These are phyloP conservation scores for Coregonus sp. DNA, from an alignment of 2,797 vertebrate species.

Conservation along the genomic window DNA sequence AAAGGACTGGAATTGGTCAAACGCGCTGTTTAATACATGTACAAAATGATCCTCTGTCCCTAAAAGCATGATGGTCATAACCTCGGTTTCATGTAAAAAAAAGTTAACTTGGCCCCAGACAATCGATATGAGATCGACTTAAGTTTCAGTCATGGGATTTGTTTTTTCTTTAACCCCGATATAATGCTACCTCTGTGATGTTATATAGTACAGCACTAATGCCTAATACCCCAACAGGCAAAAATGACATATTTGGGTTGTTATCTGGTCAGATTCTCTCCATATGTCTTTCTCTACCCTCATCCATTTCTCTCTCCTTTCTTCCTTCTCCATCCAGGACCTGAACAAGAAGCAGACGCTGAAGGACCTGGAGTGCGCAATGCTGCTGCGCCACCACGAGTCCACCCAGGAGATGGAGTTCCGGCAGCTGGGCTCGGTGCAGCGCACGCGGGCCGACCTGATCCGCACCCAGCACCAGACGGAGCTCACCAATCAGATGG, in stretches of 20 bases:
- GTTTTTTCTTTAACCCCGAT: not conserved
- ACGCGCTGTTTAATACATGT: too few species aligned
- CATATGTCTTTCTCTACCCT: not conserved
- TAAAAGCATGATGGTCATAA: too few species aligned
- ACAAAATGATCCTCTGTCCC: too few species aligned
- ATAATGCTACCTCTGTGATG: not conserved
- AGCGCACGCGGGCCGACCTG: conserved; percentile 88
- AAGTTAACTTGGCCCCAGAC: too few species aligned
- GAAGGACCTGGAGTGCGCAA: conserved; percentile 90
- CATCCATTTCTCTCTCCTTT: not conserved
- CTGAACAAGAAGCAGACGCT: conserved; percentile 94
- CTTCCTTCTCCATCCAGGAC: conserved; percentile 71
- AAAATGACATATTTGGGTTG: too few species aligned
- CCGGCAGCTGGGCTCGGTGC: conserved; percentile 85
- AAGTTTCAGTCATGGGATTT: too few species aligned
- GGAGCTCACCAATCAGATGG: conserved; percentile 93
- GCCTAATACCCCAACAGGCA: too few species aligned
- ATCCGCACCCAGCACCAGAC: conserved; percentile 94
- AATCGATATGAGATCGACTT: too few species aligned
- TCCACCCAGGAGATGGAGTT: conserved; percentile 91
- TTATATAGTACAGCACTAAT: too few species aligned
- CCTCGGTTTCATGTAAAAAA: too few species aligned
- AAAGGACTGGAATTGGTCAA: too few species aligned
- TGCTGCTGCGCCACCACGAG: conserved; percentile 91
- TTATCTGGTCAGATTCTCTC: not conserved